These are phyloP conservation scores for Limonius californicus DNA, from an alignment of 1,140 invertebrate genomes.

Conservation along the genomic window DNA sequence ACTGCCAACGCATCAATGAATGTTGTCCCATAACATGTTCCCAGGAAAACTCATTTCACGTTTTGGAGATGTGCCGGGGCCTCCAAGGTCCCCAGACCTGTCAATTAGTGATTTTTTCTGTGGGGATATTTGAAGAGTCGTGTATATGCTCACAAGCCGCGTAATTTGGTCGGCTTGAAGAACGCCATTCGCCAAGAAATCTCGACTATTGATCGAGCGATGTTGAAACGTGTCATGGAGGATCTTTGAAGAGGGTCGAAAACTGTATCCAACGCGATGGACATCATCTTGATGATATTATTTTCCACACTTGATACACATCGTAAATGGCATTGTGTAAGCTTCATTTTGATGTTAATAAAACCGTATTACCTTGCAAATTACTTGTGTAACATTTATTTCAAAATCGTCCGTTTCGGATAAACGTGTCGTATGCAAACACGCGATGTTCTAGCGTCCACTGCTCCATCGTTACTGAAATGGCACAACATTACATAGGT, in stretches of 20 bases:
- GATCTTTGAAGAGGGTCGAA: neutral
- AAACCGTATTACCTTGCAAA: slow-evolving; percentile 9
- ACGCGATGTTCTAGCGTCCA: no score
- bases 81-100: slow-evolving; percentile 45
- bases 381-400: slow-evolving; percentile 16
- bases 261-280: slow-evolving; percentile 15
- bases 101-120: slow-evolving; percentile 46
- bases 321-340: slow-evolving; percentile 6
- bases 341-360: no score
- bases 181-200: slow-evolving; percentile 20
- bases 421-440: no score
- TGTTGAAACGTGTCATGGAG: slow-evolving; percentile 19
- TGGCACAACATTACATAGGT: no score
- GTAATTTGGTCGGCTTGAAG: slow-evolving; percentile 23
- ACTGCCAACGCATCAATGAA: slow-evolving; percentile 33
- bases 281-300: slow-evolving; percentile 18
- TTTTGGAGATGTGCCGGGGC: slow-evolving; percentile 44
- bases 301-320: slow-evolving; percentile 18
- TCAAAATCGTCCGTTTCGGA: slow-evolving; percentile 6
- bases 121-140: slow-evolving; percentile 44
- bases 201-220: slow-evolving; percentile 17
- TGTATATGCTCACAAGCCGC: slow-evolving; percentile 29
- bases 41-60: slow-evolving; percentile 32
- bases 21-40: slow-evolving; percentile 29
- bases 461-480: no score